phyloP scores from a whole-genome alignment of 1,140 invertebrate genomes.

The Zaprionus tsacasi region DNA sequence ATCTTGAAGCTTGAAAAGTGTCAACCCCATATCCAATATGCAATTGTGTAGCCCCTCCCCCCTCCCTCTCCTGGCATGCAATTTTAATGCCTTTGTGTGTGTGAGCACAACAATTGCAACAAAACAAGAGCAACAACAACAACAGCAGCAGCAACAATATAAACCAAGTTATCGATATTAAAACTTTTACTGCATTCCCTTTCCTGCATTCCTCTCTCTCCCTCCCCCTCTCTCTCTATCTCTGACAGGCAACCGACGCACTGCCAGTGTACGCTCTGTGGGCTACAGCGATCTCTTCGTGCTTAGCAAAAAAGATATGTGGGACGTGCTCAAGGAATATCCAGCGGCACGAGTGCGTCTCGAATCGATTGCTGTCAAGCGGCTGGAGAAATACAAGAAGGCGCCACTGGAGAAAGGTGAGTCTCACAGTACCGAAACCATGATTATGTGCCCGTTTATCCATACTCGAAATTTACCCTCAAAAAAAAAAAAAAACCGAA shows the following conservation, averaged over 20 bases:
- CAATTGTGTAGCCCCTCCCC: slow-evolving; percentile 11
- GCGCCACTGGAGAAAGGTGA: slow-evolving; percentile 96
- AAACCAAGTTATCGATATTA: slow-evolving; percentile 63
- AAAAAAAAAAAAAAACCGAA: slow-evolving; percentile 4
- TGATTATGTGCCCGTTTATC: not conserved
- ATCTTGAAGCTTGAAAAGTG: slow-evolving; percentile 1
- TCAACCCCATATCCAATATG: slow-evolving; percentile 29
- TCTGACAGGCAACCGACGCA: slow-evolving; percentile 94
- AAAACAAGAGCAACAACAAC: slow-evolving; percentile 33
- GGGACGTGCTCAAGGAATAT: slow-evolving; percentile 99
- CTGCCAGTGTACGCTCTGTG: slow-evolving; percentile 97
- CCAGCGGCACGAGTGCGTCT: slow-evolving; percentile 97
- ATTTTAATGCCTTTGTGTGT: slow-evolving; percentile 71
- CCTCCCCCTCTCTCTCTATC: slow-evolving; percentile 34
- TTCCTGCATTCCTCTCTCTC: slow-evolving; percentile 20
- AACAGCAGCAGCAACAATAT: slow-evolving; percentile 32
- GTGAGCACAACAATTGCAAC: slow-evolving; percentile 36
- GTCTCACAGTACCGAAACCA: not conserved
- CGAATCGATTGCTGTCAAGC: slow-evolving; percentile 98
- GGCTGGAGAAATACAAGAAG: slow-evolving; percentile 97
- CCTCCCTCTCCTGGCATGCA: slow-evolving; percentile 65
- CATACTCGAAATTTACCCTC: not conserved
- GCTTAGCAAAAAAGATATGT: slow-evolving; percentile 99
- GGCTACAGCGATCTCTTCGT: slow-evolving; percentile 99
- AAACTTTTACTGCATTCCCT: slow-evolving; percentile 64